Percentiles rank a stretch among this genome's conserved stretches.
phyloP scores from a whole-genome alignment of 2,797 vertebrate species.

The Amniataba percoides region DNA sequence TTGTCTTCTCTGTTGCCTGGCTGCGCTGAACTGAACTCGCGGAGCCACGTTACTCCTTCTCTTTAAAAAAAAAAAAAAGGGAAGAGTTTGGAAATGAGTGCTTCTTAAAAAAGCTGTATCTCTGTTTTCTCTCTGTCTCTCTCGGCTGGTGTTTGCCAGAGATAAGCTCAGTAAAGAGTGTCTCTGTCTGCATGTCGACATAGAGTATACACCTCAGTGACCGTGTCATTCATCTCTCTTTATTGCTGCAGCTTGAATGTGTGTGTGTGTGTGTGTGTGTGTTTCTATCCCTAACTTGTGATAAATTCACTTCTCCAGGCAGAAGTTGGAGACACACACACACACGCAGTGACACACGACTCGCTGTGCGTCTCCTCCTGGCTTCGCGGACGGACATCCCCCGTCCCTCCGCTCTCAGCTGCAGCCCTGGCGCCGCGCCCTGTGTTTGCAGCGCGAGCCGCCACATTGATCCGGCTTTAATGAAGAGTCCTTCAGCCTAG shows the following conservation, averaged over 20 bases:
- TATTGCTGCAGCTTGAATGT: conserved; percentile 21
- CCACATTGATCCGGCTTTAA: conserved; percentile 82
- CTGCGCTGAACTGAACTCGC: conserved; percentile 29
- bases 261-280: conserved; percentile 15
- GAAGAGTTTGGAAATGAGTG: conserved; percentile 34
- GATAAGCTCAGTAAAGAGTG: conserved; percentile 72
- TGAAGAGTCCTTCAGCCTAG: conserved; percentile 81
- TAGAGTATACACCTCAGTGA: conserved; percentile 54
- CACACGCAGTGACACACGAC: neutral
- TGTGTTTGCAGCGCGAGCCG: conserved; percentile 34
- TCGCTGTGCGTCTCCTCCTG: neutral
- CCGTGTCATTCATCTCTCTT: conserved; percentile 68
- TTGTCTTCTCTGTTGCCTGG: conserved; percentile 32
- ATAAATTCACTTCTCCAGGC: conserved; percentile 19
- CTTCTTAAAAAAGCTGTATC: conserved; percentile 32
- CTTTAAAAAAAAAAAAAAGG: neutral
- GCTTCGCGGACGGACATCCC: conserved; percentile 5
- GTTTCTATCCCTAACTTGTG: conserved; percentile 25
- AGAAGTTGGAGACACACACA: conserved; percentile 32
- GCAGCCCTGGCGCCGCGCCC: conserved; percentile 58
- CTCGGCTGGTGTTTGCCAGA: conserved; percentile 62
- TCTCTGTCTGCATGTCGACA: conserved; percentile 57
- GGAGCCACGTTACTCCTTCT: neutral
- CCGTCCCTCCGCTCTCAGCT: conserved; percentile 26
- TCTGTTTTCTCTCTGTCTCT: conserved; percentile 50